These are phyloP conservation scores for Pseudobourletiella spinata DNA, from an alignment of 1,140 invertebrate genomes.

Conservation along the genomic window DNA sequence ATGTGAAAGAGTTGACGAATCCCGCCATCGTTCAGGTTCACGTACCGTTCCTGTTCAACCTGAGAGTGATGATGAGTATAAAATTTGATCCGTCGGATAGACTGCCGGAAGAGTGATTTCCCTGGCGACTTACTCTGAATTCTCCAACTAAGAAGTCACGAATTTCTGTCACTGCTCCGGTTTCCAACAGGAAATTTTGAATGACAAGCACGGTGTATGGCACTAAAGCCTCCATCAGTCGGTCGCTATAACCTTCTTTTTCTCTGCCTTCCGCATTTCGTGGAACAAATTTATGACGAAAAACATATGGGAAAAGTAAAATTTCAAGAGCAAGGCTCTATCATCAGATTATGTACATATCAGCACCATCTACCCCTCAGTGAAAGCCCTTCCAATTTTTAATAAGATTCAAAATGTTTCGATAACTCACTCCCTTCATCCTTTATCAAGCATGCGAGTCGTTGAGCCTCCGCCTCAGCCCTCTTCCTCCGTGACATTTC, in stretches of 20 bases:
- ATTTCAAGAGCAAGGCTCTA: no score
- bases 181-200: slow-evolving; percentile 26
- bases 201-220: slow-evolving; percentile 21
- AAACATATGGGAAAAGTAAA: no score
- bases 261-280: slow-evolving; percentile 14
- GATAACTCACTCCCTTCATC: no score
- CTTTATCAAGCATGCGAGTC: slow-evolving; percentile 25
- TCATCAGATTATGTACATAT: no score
- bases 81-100: not conserved
- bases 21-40: slow-evolving; percentile 26
- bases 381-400: no score
- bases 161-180: slow-evolving; percentile 33
- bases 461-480: slow-evolving; percentile 28
- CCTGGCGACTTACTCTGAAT: slow-evolving; percentile 23
- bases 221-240: slow-evolving; percentile 20
- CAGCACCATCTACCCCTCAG: no score
- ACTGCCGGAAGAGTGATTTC: no score
- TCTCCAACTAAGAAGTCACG: slow-evolving; percentile 26
- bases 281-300: no score
- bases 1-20: slow-evolving; percentile 27
- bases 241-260: slow-evolving; percentile 22
- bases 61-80: not conserved
- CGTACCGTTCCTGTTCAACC: slow-evolving; percentile 24
- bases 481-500: slow-evolving; percentile 26
- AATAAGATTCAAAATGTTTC: no score